Conservation (phyloP, 2,797 vertebrate genomes). For the Petrocephalus sullivani region DNA sequence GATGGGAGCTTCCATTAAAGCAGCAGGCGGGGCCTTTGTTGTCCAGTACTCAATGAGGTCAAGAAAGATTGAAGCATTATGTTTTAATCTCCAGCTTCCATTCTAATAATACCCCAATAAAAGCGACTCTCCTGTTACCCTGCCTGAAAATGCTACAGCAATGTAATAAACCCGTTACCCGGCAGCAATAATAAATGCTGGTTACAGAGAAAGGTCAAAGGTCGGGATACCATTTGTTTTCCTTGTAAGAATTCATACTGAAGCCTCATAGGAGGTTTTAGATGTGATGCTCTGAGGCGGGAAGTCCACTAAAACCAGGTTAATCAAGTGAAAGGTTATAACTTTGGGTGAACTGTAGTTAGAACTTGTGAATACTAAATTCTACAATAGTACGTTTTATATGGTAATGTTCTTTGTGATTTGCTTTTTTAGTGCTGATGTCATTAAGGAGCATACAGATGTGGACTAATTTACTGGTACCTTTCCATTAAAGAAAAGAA, state of each 20-base stretch:
- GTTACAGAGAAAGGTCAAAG: constrained; percentile 15
- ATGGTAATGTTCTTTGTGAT: neutral
- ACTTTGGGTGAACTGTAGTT: neutral
- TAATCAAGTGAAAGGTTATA: neutral
- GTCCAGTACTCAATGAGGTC: constrained; percentile 4
- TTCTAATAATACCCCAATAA: constrained; percentile 4
- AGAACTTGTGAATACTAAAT: neutral
- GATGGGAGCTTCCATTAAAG: neutral
- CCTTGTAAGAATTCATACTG: neutral
- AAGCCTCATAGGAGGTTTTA: neutral
- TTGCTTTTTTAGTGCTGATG: neutral
- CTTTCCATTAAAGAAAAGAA: no score
- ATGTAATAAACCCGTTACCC: constrained; percentile 24
- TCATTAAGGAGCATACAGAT: neutral
- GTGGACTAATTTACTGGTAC: no score
- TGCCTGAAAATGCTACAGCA: constrained; percentile 40
- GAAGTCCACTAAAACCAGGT: neutral
- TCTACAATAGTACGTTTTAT: neutral
- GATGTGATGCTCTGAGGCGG: neutral
- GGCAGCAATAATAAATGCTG: constrained; percentile 2
- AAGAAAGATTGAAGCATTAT: constrained; percentile 9
- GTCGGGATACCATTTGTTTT: neutral
- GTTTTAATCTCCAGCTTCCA: constrained; percentile 32
- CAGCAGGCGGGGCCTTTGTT: neutral
- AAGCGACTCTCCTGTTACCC: constrained; percentile 37